These are phyloP conservation scores for Apus apus DNA, from an alignment of 2,113 vertebrate species.

Conservation along the genomic window DNA sequence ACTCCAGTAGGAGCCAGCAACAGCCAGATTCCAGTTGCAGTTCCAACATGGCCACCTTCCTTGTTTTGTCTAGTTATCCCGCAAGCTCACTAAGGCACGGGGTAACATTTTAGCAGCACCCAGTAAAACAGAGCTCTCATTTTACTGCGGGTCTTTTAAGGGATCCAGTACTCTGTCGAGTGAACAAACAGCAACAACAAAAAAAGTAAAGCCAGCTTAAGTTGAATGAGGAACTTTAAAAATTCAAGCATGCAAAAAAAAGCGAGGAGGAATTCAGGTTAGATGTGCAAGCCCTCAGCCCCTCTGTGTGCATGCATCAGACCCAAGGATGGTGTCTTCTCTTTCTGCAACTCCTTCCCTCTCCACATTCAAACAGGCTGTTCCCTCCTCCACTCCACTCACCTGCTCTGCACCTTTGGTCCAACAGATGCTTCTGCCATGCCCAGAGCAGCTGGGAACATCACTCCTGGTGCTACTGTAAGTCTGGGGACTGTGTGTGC, in stretches of 20 bases:
- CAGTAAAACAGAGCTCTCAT: neutral
- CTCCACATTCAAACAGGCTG: neutral
- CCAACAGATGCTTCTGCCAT: rapidly evolving
- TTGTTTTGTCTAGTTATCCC: conserved; percentile 22
- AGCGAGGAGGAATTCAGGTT: neutral
- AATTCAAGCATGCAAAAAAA: neutral
- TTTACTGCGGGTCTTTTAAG: neutral
- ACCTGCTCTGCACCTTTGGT: rapidly evolving
- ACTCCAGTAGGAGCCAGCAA: conserved; percentile 34
- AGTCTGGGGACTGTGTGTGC: neutral
- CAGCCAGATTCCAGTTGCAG: conserved; percentile 13
- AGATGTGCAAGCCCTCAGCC: neutral
- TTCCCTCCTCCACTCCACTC: neutral
- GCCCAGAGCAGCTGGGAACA: neutral
- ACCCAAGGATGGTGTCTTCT: neutral
- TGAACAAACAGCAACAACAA: neutral
- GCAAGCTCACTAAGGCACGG: neutral
- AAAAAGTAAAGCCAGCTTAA: neutral
- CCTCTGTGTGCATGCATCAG: rapidly evolving
- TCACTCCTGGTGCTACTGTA: neutral
- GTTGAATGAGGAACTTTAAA: neutral
- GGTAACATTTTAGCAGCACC: neutral
- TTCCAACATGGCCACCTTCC: neutral
- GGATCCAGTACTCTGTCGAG: rapidly evolving
- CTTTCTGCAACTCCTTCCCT: neutral